Base-by-base conservation (phyloP, 2,888 invertebrate species). In the Lottia gigantea region DNA sequence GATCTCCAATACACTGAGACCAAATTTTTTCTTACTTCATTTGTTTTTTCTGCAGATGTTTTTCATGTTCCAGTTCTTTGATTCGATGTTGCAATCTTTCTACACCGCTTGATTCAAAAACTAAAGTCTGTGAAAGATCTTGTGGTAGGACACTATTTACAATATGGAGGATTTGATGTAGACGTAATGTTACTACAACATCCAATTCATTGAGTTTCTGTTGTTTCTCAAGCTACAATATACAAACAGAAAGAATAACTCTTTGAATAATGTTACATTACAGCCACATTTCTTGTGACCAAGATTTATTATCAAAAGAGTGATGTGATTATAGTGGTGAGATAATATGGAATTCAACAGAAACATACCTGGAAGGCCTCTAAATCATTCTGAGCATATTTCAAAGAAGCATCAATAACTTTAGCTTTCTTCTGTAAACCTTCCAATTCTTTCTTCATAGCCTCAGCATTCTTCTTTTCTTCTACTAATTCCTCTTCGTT, bases 171-270 rank as follows among this genome's bases (percentile, higher is more conserved):
- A 89, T 87, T 81, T 89, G 89, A 75, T 86, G 85, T 14, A 88
- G 78, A 62, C 84, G 85, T 67, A 88, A 74, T 0, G 86, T 85
- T 45, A 87, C 86, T 23, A 88, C 86, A 12, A 88, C 82, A 71
- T 93, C 92, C 2, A 96, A 92, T 70, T 94, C 92, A 83, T 96
- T 96, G 84, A 96, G 88, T 84, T 88, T 89, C 73, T 91, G 91
- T 87, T 95, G 95, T 73, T 89, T 89, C 82, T 89, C 87, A 70
- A 88, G 80, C 88, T 88, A 76, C 46, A 71, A 73, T n/a, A 62
- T 11, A 62, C 49, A 46, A 71, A 55, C 15, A 68, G n/a, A n/a
- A n/a, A n/a, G n/a, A n/a, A n/a, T n/a, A n/a, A n/a, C n/a, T n/a
- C n/a, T n/a, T n/a, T n/a, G n/a, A n/a, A n/a, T n/a, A n/a, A n/a